Evolutionary conservation across 1,140 invertebrate genomes (phyloP).

Genomic region (Temnothorax longispinosus): DNA sequence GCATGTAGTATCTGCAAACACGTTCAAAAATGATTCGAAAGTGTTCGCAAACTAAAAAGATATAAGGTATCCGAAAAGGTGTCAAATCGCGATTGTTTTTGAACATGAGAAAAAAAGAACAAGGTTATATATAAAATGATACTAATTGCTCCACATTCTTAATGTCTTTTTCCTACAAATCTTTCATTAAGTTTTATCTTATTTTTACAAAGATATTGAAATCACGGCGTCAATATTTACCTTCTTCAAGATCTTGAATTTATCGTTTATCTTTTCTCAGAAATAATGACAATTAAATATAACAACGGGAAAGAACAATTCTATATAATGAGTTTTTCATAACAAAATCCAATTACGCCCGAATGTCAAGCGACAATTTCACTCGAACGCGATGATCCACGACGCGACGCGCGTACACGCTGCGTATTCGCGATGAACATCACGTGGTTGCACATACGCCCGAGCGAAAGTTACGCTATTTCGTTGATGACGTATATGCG

Average conservation of each 20-base stretch:
- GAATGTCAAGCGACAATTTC: slow-evolving; percentile 29
- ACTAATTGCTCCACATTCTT: background rate
- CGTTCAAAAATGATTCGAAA: background rate
- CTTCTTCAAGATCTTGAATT: background rate
- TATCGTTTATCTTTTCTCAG: background rate
- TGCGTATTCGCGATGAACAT: background rate
- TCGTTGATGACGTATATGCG: slow-evolving; percentile 57
- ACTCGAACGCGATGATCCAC: slow-evolving; percentile 9
- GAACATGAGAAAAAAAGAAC: background rate
- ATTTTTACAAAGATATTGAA: background rate
- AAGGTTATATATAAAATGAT: background rate
- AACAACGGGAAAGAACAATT: background rate
- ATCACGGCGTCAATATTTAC: background rate
- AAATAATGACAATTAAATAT: slow-evolving; percentile 1
- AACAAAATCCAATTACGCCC: slow-evolving; percentile 1
- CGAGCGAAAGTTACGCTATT: slow-evolving; percentile 55
- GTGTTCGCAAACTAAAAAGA: background rate
- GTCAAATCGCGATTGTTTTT: background rate
- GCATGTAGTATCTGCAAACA: slow-evolving; percentile 17
- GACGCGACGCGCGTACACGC: background rate
- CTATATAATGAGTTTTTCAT: slow-evolving; percentile 31
- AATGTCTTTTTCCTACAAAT: background rate
- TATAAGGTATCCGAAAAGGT: background rate
- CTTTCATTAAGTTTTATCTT: background rate
- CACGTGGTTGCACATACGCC: background rate